phyloP scores from a whole-genome alignment of 2,797 vertebrate species.

The Sebastes umbrosus region DNA sequence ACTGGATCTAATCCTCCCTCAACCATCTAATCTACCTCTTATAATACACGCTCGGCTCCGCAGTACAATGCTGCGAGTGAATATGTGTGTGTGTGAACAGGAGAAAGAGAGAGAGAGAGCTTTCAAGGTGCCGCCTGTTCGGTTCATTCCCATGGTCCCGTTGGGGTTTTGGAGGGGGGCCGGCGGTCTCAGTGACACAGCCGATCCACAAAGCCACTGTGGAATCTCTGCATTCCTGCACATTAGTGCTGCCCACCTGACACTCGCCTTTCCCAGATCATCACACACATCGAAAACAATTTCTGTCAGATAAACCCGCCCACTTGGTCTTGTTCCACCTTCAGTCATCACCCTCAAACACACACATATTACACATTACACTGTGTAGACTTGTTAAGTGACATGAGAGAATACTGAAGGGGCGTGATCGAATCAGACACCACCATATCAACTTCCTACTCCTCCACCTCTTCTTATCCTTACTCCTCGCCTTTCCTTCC shows the following conservation, averaged over 20 bases:
- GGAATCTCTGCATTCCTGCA: slow-evolving; percentile 84
- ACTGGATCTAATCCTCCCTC: slow-evolving; percentile 53
- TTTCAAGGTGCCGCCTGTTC: slow-evolving; percentile 72
- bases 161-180: slow-evolving; percentile 49
- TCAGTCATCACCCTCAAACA: slow-evolving; percentile 43
- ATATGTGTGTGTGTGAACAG: slow-evolving; percentile 33
- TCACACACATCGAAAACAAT: slow-evolving; percentile 43
- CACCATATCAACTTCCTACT: slow-evolving; percentile 26
- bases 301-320: slow-evolving; percentile 48
- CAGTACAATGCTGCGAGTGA: slow-evolving; percentile 40
- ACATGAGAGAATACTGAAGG: slow-evolving; percentile 8
- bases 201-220: slow-evolving; percentile 80
- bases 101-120: slow-evolving; percentile 47
- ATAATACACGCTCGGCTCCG: slow-evolving; percentile 10
- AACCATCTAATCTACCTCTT: slow-evolving; percentile 34
- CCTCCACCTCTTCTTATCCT: slow-evolving; percentile 48
- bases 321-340: slow-evolving; percentile 34
- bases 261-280: slow-evolving; percentile 74
- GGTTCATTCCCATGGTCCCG: slow-evolving; percentile 77
- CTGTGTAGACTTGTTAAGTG: not conserved
- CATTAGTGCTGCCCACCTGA: slow-evolving; percentile 85
- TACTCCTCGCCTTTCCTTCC: slow-evolving; percentile 48
- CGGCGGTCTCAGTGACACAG: slow-evolving; percentile 71
- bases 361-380: slow-evolving; percentile 15
- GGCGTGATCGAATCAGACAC: slow-evolving; percentile 17